Conservation (phyloP, 2,888 invertebrate genomes). For the Clanis bilineata region DNA sequence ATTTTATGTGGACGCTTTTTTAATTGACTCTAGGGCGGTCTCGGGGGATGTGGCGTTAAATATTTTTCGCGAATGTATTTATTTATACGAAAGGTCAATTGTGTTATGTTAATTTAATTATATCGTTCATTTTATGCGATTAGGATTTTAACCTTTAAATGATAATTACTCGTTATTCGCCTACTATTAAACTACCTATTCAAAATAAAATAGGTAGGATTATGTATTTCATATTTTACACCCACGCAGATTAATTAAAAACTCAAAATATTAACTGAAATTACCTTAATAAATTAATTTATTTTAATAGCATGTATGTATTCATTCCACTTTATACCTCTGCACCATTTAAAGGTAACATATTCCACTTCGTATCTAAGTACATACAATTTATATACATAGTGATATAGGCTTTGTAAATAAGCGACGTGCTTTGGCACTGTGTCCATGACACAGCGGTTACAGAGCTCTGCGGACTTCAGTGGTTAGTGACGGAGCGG, state of each 20-base stretch:
- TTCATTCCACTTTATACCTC: too few relatives aligned
- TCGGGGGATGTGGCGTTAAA: constrained; percentile 19
- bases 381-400: not conserved
- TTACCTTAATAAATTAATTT: too few relatives aligned
- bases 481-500: not conserved
- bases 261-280: too few relatives aligned
- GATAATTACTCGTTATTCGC: too few relatives aligned
- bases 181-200: too few relatives aligned
- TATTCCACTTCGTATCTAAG: not conserved
- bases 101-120: too few relatives aligned
- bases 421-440: not conserved
- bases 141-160: not conserved
- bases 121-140: not conserved
- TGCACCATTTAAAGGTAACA: too few relatives aligned
- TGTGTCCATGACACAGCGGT: not conserved
- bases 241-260: too few relatives aligned
- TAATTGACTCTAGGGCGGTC: constrained; percentile 22
- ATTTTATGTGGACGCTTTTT: constrained; percentile 24
- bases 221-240: too few relatives aligned
- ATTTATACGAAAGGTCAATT: not conserved
- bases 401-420: not conserved
- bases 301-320: too few relatives aligned
- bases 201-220: too few relatives aligned
- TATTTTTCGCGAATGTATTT: constrained; percentile 12
- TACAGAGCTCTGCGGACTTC: not conserved